These are phyloP conservation scores for Poicephalus meyeri DNA, from an alignment of 2,113 vertebrate genomes.

Conservation along the genomic window DNA sequence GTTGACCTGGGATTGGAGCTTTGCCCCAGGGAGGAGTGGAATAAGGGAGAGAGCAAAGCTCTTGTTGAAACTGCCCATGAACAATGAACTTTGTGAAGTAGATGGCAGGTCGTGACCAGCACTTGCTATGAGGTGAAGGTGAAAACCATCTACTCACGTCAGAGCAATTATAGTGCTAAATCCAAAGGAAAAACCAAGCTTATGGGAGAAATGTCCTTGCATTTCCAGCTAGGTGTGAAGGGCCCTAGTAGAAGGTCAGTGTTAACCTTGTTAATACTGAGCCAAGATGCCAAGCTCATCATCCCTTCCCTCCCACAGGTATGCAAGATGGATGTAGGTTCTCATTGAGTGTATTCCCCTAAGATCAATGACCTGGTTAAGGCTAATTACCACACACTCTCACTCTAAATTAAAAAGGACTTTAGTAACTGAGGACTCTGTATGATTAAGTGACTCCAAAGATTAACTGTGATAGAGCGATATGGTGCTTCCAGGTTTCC, in stretches of 20 bases:
- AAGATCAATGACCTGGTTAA: conserved; percentile 63
- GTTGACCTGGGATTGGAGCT: neutral
- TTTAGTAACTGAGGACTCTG: conserved; percentile 44
- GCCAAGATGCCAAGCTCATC: neutral
- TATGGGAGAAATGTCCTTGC: neutral
- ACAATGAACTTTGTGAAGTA: neutral
- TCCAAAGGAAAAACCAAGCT: neutral
- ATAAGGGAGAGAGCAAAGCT: neutral
- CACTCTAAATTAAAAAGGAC: conserved; percentile 67
- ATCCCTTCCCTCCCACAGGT: neutral
- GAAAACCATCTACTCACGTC: neutral
- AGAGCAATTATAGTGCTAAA: neutral
- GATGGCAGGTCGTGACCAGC: neutral
- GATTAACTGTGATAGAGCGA: conserved; percentile 39
- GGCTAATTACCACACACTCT: conserved; percentile 60
- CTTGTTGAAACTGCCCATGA: neutral
- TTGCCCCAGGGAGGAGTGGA: neutral
- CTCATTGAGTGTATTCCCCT: conserved; percentile 11
- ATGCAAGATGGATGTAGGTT: conserved; percentile 45
- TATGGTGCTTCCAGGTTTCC: conserved; percentile 16
- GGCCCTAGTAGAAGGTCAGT: neutral
- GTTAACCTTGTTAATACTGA: conserved; percentile 36
- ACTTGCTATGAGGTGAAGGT: neutral
- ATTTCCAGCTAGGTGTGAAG: conserved; percentile 3
- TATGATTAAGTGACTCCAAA: conserved; percentile 63